Base-by-base conservation (phyloP, 2,888 invertebrate genomes). In the Pasiphila rectangulata region DNA sequence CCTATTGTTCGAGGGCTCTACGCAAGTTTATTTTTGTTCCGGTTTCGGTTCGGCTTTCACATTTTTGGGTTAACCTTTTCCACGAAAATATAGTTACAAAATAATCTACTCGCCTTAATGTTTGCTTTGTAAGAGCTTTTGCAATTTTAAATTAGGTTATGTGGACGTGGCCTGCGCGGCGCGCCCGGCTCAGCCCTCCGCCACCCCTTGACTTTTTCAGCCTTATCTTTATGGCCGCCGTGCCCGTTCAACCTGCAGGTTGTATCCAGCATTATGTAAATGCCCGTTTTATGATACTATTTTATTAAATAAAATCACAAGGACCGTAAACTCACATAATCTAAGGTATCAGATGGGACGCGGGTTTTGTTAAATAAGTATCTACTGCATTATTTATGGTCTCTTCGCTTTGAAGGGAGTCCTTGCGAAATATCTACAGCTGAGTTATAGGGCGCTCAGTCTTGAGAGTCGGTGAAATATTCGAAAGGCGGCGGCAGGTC, bases 231-330 rank as follows among this genome's bases (percentile, higher is more conserved):
- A 56, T 53, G 56, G 46, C 20, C 43, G 41, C 56, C 50, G 35
- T 44, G 41, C 46, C 51, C 50, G 40, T 52, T 12, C 16, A n/a
- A 16, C 30, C 16, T 3, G 16, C 30, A 30, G 47, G 45, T 46
- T 48, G 51, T 59, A 55, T 52, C 49, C 54, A 34, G 51, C 41
- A 56, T 56, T 57, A 59, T 59, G 59, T 49, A 57, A 59, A 59
- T 57, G 49, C 36, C 40, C 48, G 37, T 46, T 57, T 56, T 52
- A 56, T 56, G 55, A 54, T 59, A 54, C 52, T 54, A 59, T 59
- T 59, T 57, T 52, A 54, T 52, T 59, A 56, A 59, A 57, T 57
- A 55, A 51, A 57, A 59, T 59, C 56, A 56, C 58, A 49, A 53
- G 54, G 47, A 44, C 45, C 51, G 51, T 51, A 49, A 53, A 53